A percentile compares a stretch with the other conserved stretches of the same genome.
These are phyloP conservation scores for Discoglossus pictus DNA, from an alignment of 2,797 vertebrate genomes.

Conservation along the genomic window DNA sequence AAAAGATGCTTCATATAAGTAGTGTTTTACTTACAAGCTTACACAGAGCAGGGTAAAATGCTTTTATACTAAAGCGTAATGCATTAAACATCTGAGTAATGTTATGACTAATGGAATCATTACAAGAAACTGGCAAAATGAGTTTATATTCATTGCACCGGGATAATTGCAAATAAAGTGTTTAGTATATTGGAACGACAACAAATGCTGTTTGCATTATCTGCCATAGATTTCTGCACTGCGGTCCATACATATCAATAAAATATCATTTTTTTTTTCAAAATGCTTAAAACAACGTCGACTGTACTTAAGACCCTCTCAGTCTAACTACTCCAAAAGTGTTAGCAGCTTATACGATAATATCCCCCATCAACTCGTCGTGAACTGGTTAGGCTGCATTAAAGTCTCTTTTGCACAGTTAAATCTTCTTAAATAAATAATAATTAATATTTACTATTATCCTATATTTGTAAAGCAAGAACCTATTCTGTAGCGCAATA, in stretches of 20 bases:
- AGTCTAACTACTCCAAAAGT: too few species aligned
- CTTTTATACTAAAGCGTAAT: constrained; percentile 48
- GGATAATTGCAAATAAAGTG: constrained; percentile 50
- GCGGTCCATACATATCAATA: constrained; percentile 30
- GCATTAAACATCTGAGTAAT: constrained; percentile 50
- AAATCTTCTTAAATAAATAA: too few species aligned
- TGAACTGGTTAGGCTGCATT: too few species aligned
- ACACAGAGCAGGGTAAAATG: constrained; percentile 35
- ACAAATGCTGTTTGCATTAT: constrained; percentile 26
- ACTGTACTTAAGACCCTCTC: too few species aligned
- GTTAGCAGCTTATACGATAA: too few species aligned
- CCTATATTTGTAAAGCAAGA: too few species aligned
- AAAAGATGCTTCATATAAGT: constrained; percentile 36
- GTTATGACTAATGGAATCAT: constrained; percentile 50
- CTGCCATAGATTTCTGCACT: constrained; percentile 22
- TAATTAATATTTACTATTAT: too few species aligned
- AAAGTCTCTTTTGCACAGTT: too few species aligned
- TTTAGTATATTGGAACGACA: constrained; percentile 35
- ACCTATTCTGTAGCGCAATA: too few species aligned
- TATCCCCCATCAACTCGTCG: too few species aligned
- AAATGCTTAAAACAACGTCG: too few species aligned
- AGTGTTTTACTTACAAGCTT: constrained; percentile 36
- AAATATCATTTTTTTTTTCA: too few species aligned
- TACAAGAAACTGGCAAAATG: constrained; percentile 50
- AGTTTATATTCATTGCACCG: constrained; percentile 41